phyloP scores from a whole-genome alignment of 2,797 vertebrate genomes.

The Spatula versicolor region DNA sequence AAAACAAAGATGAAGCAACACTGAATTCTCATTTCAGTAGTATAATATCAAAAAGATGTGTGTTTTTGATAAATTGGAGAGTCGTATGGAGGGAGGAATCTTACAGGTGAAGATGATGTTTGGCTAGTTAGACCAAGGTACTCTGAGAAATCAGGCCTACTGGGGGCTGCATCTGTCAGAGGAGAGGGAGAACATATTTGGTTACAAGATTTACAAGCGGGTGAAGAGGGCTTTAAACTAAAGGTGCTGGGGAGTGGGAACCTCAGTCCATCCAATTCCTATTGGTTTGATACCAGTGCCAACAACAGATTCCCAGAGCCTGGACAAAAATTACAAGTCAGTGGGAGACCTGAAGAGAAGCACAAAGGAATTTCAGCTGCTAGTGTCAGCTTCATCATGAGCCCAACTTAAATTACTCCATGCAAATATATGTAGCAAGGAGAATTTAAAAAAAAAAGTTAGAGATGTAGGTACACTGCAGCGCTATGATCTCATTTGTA shows the following conservation, averaged over 20 bases:
- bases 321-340: not conserved
- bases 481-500: no score
- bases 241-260: not conserved
- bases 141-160: not conserved
- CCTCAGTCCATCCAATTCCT: no score
- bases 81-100: not conserved
- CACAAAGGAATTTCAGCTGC: no score
- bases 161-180: not conserved
- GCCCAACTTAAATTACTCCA: not conserved
- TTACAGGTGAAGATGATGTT: not conserved
- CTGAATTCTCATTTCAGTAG: not conserved
- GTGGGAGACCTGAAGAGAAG: not conserved
- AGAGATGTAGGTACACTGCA: no score
- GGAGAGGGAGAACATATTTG: not conserved
- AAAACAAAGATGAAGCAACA: not conserved
- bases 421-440: not conserved
- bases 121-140: not conserved
- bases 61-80: not conserved
- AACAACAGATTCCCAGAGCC: not conserved
- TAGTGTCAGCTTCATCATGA: not conserved
- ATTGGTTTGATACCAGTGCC: not conserved
- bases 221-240: not conserved
- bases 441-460: no score
- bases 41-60: not conserved
- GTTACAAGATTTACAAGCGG: not conserved